phyloP scores from a whole-genome alignment of 2,797 vertebrate genomes.

The Sebastes oblongus region DNA sequence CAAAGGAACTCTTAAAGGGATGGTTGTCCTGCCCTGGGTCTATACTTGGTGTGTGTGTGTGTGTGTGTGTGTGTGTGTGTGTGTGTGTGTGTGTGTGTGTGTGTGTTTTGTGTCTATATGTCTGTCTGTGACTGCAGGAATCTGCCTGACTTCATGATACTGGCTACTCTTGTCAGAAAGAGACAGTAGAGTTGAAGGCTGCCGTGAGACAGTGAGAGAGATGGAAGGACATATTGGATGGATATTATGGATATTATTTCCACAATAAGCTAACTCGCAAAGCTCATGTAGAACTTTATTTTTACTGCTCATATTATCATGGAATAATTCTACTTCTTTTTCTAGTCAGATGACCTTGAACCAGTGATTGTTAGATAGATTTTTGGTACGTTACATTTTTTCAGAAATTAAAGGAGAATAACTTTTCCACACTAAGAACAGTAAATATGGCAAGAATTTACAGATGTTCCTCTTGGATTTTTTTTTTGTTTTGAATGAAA shows the following conservation, averaged over 20 bases:
- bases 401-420: neutral
- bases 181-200: constrained; percentile 12
- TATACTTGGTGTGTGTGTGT: too few species aligned
- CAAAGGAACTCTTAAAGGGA: too few species aligned
- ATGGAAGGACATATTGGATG: neutral
- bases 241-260: neutral
- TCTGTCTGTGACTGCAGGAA: constrained; percentile 49
- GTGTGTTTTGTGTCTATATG: constrained; percentile 36
- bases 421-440: neutral
- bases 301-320: neutral
- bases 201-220: neutral
- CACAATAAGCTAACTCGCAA: neutral
- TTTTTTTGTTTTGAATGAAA: neutral
- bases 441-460: neutral
- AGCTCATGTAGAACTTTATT: neutral
- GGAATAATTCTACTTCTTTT: neutral
- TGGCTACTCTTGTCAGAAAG: constrained; percentile 43
- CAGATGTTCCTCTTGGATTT: accelerated
- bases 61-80: too few species aligned
- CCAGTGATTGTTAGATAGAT: neutral
- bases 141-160: constrained; percentile 53
- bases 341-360: neutral
- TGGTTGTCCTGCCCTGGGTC: too few species aligned
- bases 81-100: constrained; percentile 42
- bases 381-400: neutral